phyloP scores from a whole-genome alignment of 2,797 vertebrate genomes.

The Pangasius macronema region DNA sequence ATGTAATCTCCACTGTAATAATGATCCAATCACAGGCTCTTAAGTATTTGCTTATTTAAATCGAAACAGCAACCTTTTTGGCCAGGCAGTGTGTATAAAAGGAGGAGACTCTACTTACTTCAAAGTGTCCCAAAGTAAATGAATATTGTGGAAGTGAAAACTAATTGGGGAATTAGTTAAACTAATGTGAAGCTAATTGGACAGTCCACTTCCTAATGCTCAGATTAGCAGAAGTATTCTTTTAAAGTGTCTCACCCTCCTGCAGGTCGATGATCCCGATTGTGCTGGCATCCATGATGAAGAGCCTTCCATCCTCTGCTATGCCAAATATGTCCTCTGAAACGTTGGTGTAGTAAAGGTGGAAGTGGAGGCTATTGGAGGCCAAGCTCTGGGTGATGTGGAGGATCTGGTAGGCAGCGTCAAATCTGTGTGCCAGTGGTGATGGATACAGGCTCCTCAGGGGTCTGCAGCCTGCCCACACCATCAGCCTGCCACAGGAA shows the following conservation, averaged over 20 bases:
- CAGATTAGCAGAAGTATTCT: not conserved
- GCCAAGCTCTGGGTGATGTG: constrained; percentile 73
- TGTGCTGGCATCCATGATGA: constrained; percentile 80
- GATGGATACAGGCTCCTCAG: constrained; percentile 69
- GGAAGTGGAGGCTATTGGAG: constrained; percentile 80
- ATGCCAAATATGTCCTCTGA: constrained; percentile 77
- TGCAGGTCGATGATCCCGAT: constrained; percentile 82
- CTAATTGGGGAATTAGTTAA: not conserved
- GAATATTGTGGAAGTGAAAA: not conserved
- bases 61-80: no score
- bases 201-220: not conserved
- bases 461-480: constrained; percentile 73
- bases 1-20: no score
- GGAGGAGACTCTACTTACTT: not conserved
- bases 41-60: no score
- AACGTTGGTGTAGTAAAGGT: constrained; percentile 78
- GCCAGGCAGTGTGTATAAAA: not conserved
- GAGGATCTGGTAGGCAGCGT: constrained; percentile 80
- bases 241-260: constrained; percentile 69
- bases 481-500: constrained; percentile 77
- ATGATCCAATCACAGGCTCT: no score
- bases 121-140: not conserved
- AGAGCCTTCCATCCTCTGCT: constrained; percentile 77
- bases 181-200: not conserved
- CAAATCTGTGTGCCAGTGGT: constrained; percentile 67